Base-by-base conservation (phyloP, 2,797 vertebrate species). In the Lepidocolaptes lacrymiger region DNA sequence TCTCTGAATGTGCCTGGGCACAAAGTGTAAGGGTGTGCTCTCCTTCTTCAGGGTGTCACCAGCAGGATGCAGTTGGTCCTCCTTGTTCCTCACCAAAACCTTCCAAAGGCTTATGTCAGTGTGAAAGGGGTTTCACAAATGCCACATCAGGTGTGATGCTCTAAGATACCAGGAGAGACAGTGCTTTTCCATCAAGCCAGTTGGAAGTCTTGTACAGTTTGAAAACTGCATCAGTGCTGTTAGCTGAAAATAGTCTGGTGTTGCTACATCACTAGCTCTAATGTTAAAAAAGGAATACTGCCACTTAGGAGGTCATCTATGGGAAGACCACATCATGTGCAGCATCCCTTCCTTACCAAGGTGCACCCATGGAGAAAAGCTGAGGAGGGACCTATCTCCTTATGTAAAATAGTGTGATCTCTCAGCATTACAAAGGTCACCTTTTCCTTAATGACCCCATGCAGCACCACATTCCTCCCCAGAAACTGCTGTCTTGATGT, bases 1-100 rank as follows among this genome's bases (percentile, higher is more conserved):
- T 93, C 64, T 89, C 84, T 58, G 62, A 77, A 75, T 49, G 46
- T 81, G 41, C 36, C 39, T 17, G 56, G 28, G 7, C 36, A 46
- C 0, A 1, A 66, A 39, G 36, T 1, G 0, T 26, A 14, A 77
- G n/a, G 16, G 3, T 14, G 43, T 64, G 49, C 15, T 39, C 12
- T 78, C 41, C 64, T 69, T 17, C 71, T 73, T 51, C 62, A 34
- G 58, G 56, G 56, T 78, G 49, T 91, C 30, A 14, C 9, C 49
- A 54, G 20, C 48, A 73, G 62, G 36, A 67, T 7, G 3, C 6
- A 14, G 6, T 23, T 13, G 4, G 7, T 68, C 19, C 32, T 86
- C 30, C n/a, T 72, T 67, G 34, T 37, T 80, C 46, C 43, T 75
- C 9, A 1, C 8, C 2, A 3, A 79, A 93, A 39, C 41, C 49